phyloP scores from a whole-genome alignment of 1,140 invertebrate species.

The Aradophagus sp. region DNA sequence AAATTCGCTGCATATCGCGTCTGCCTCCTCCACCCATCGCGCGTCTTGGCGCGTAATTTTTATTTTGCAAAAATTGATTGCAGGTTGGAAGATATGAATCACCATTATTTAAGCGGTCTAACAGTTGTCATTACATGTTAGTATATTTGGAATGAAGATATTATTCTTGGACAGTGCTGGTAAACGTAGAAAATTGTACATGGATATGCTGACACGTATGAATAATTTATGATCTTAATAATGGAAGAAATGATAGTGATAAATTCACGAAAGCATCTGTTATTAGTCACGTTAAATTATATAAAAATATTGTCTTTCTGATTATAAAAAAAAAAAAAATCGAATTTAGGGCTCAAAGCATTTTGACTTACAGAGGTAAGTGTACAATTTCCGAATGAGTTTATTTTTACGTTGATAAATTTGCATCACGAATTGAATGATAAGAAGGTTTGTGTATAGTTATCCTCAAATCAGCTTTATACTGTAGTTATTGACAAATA shows the following conservation, averaged over 20 bases:
- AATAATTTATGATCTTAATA: constrained; percentile 41
- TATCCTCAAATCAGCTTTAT: too few species aligned
- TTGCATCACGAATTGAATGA: too few species aligned
- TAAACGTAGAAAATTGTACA: constrained; percentile 34
- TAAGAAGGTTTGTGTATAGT: too few species aligned
- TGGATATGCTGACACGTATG: constrained; percentile 14
- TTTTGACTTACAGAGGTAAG: too few species aligned
- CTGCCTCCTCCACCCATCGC: too few species aligned
- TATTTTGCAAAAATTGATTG: constrained; percentile 43
- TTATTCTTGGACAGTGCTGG: constrained; percentile 29
- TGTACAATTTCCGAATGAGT: too few species aligned
- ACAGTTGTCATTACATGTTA: constrained; percentile 35
- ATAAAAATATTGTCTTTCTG: constrained; percentile 1
- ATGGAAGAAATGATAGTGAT: constrained; percentile 45
- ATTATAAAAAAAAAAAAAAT: too few species aligned
- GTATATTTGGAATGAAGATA: constrained; percentile 42
- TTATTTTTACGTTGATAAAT: too few species aligned
- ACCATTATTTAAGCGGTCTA: constrained; percentile 29
- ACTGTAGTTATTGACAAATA: too few species aligned
- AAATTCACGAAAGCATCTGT: constrained; percentile 40
- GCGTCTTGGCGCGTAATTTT: too few species aligned
- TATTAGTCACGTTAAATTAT: constrained; percentile 46
- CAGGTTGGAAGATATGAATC: constrained; percentile 30
- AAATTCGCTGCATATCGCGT: too few species aligned
- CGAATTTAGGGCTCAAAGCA: too few species aligned